Percentiles rank a stretch among this genome's conserved stretches.
These are phyloP conservation scores for Neodiprion virginianus DNA, from an alignment of 1,140 invertebrate species.

Conservation along the genomic window DNA sequence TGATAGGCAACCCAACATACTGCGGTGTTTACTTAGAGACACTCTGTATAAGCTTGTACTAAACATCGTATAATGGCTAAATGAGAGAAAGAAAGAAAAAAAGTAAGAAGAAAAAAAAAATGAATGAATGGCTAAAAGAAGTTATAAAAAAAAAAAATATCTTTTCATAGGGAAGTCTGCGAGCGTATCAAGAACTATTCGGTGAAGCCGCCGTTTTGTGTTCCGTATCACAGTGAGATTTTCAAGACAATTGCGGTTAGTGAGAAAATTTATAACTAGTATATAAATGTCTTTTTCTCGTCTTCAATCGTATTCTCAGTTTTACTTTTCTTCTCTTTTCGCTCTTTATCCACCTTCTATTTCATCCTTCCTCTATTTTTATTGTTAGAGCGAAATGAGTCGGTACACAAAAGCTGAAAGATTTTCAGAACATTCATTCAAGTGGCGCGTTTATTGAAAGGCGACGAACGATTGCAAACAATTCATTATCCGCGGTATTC, in stretches of 20 bases:
- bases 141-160: constrained; percentile 3
- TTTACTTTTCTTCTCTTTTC: background rate
- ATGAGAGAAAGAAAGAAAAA: background rate
- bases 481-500: too few relatives aligned
- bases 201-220: constrained; percentile 72
- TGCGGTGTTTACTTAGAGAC: too few relatives aligned
- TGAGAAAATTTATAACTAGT: constrained; percentile 28
- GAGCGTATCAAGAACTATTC: constrained; percentile 73
- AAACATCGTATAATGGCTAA: background rate
- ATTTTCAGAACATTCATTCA: too few relatives aligned
- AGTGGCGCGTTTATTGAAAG: too few relatives aligned
- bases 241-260: constrained; percentile 73
- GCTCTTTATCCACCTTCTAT: background rate
- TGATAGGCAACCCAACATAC: too few relatives aligned
- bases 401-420: too few relatives aligned
- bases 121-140: background rate
- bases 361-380: too few relatives aligned
- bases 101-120: too few relatives aligned
- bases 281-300: constrained; percentile 12
- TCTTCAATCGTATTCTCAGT: too few relatives aligned
- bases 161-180: constrained; percentile 64
- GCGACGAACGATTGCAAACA: too few relatives aligned
- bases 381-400: too few relatives aligned
- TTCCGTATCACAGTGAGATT: constrained; percentile 75
- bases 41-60: too few relatives aligned